Evolutionary conservation across 2,888 invertebrate genomes (phyloP), one percentile per base, ranked within the genome.

Genomic region (Gymnoscelis rufifasciata): DNA sequence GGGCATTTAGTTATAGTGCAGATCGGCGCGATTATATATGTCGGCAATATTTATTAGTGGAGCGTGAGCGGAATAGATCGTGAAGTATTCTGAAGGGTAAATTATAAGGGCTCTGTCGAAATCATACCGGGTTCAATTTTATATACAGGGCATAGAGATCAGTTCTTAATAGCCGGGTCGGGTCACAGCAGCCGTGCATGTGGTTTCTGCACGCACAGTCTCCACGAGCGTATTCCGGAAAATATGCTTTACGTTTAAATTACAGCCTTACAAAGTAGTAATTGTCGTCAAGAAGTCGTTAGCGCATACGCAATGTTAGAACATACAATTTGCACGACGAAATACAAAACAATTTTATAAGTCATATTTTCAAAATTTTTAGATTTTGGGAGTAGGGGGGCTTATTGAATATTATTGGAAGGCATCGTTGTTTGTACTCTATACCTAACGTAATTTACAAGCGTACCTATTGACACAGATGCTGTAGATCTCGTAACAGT

Each of bases 1-100:
- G 68, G 71, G 63, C 68, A 71, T 71, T 77, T 66, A 71, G 57
- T 73, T 67, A 69, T 63, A 60, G 66, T 71, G 72, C 74, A 79
- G 77, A 82, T 81, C 71, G 67, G 66, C 67, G 68, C 59, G 71
- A 78, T 77, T 66, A 60, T 62, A n/a, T n/a, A 51, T 54, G 63
- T 70, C 63, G 53, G 62, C 38, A 45, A 42, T 35, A 56, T 64
- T 62, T 59, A 68, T 68, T 62, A 62, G 38, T 28, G 46, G 57
- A 64, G 59, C 68, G 66, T 71, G 68, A 63, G 64, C 57, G 53
- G 60, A 60, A 63, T 60, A 56, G 66, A 65, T 74, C 73, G 74
- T 51, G 50, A 42, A 38, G 49, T 53, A 52, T 47, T 51, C 26
- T 44, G 36, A 46, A 46, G 36, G 42, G 45, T 53, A 51, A 53